Base-by-base conservation (phyloP, 2,888 invertebrate genomes). In the Amiota minor region DNA sequence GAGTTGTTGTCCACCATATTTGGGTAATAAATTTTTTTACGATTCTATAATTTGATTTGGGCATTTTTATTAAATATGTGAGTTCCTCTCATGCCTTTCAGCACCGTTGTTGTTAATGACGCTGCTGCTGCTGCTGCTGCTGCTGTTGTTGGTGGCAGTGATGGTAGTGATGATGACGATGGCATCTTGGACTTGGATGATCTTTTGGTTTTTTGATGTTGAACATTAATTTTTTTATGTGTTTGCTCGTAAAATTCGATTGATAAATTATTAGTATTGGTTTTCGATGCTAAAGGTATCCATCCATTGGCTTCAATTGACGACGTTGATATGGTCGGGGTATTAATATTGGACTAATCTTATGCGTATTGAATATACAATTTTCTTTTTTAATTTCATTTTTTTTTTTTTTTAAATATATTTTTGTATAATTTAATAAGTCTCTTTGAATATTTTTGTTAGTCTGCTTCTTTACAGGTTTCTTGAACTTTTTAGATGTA, bases 11-110 rank as follows among this genome's bases (percentile, higher is more conserved):
- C 47, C n/a, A 18, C 49, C 53, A 14, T 67, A 64, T 72, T 56
- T 68, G 72, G 76, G 84, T 77, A 81, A 84, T 87, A 87, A 87
- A 87, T 84, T 82, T 82, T 80, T 88, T 88, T 87, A 88, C 88
- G 88, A 88, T 85, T 88, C 83, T 84, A 88, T 88, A 87, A 88
- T 88, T 88, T 86, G 87, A 88, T 88, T 88, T 88, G 81, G 82
- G 76, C 77, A 78, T 72, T 84, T 80, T 76, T 80, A 80, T 85
- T 85, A 80, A 80, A 83, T 85, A 85, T 59, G n/a, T 35, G 35
- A 35, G 6, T 35, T 35, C 35, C 35, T 35, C 35, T 35, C 35
- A 35, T 35, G 6, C 35, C 35, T 35, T 35, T 35, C 35, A 35
- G 35, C 35, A 35, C 35, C 35, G 35, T 35, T 6, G 35, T 6